Evolutionary conservation across 2,888 invertebrate genomes (phyloP).

Genomic region (Acronicta leporina): DNA sequence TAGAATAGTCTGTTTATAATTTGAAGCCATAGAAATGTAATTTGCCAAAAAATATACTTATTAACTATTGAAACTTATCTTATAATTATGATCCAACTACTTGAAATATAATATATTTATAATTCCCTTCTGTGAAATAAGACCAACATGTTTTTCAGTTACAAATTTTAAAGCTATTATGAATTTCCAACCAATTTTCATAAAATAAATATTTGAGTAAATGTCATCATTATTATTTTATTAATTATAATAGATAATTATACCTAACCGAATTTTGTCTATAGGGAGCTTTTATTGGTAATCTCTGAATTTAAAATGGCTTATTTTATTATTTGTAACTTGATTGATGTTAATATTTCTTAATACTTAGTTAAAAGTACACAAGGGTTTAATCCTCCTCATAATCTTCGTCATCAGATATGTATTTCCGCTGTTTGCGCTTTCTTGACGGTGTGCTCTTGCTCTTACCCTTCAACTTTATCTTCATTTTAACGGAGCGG

Average conservation of each 20-base stretch:
- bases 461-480: conserved; percentile 90
- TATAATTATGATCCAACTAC: conserved; percentile 22
- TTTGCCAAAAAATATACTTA: conserved; percentile 40
- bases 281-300: conserved; percentile 7
- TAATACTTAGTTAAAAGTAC: conserved; percentile 17
- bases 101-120: conserved; percentile 40
- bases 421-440: conserved; percentile 90
- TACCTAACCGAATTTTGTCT: conserved; percentile 23
- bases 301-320: conserved; percentile 26
- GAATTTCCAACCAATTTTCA: conserved; percentile 14
- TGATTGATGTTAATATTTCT: conserved; percentile 20
- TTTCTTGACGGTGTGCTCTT: conserved; percentile 88
- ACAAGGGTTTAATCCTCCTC: conserved; percentile 84
- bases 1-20: conserved; percentile 25
- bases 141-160: conserved; percentile 9
- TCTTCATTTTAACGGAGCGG: conserved; percentile 92
- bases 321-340: conserved; percentile 4
- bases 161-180: conserved; percentile 9
- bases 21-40: conserved; percentile 30
- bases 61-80: conserved; percentile 34
- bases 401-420: conserved; percentile 91
- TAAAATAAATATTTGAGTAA: conserved; percentile 9
- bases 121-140: conserved; percentile 32
- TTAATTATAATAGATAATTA: neutral
- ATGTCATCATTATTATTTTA: conserved; percentile 27